phyloP scores from a whole-genome alignment of 2,113 vertebrate species.

The Pteruthius melanotis region DNA sequence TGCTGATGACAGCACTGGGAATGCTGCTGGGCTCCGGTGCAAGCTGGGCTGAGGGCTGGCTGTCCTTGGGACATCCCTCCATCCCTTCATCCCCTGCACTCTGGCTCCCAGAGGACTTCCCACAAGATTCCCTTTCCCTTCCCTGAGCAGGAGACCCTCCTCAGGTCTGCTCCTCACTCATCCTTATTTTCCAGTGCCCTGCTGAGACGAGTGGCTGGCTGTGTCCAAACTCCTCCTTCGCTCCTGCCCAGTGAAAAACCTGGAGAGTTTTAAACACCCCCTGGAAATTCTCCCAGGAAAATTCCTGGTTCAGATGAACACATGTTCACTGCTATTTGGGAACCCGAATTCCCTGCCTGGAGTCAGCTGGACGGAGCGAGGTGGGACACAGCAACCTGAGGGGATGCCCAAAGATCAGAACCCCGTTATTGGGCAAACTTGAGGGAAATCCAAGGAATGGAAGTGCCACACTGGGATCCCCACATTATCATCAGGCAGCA shows the following conservation, averaged over 20 bases:
- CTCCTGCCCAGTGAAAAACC: neutral
- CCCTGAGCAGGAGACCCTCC: neutral
- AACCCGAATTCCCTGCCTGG: rapidly evolving
- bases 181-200: rapidly evolving
- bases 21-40: neutral
- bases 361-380: neutral
- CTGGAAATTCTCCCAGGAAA: neutral
- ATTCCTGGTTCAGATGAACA: neutral
- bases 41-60: neutral
- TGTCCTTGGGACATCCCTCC: neutral
- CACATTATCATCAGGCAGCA: neutral
- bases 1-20: neutral
- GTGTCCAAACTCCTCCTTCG: neutral
- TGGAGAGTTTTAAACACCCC: neutral
- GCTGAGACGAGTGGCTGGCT: neutral
- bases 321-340: rapidly evolving
- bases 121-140: neutral
- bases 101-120: neutral
- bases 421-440: neutral
- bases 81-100: neutral
- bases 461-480: neutral
- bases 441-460: neutral
- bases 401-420: neutral
- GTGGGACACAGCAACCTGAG: neutral
- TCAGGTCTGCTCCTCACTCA: too few relatives aligned